A percentile compares a stretch with the other conserved stretches of the same genome.
Evolutionary conservation across 1,140 invertebrate genomes (phyloP).

Genomic region (Trialeurodes vaporariorum): DNA sequence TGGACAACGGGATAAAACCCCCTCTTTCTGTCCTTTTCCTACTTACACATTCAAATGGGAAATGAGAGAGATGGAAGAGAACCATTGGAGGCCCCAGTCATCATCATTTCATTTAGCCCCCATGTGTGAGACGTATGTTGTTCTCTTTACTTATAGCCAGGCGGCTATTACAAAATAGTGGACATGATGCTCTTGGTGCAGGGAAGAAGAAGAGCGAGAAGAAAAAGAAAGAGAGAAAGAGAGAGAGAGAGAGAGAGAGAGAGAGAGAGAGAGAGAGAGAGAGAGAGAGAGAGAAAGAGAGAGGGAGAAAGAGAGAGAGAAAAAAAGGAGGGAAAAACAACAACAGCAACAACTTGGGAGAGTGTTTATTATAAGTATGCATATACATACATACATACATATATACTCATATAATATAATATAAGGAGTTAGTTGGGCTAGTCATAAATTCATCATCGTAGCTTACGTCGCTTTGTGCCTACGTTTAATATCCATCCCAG

Average conservation of each 20-base stretch:
- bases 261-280: no score
- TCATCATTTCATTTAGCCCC: no score
- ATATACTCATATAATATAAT: no score
- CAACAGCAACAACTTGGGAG: neutral
- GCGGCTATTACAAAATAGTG: no score
- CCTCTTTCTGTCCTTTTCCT: no score
- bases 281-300: neutral
- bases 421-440: neutral
- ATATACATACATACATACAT: no score
- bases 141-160: no score
- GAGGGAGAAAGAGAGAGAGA: neutral
- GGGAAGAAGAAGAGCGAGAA: neutral
- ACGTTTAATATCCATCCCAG: neutral
- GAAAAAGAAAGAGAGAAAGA: neutral
- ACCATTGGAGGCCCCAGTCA: no score
- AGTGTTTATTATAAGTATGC: slow-evolving; percentile 1
- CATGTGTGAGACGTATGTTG: no score
- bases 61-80: no score
- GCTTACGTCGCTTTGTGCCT: neutral
- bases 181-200: neutral
- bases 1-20: no score
- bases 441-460: neutral
- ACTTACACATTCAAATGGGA: no score
- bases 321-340: neutral
- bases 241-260: neutral